Conservation (phyloP, 2,888 invertebrate species). For the Tuberolachnus salignus region DNA sequence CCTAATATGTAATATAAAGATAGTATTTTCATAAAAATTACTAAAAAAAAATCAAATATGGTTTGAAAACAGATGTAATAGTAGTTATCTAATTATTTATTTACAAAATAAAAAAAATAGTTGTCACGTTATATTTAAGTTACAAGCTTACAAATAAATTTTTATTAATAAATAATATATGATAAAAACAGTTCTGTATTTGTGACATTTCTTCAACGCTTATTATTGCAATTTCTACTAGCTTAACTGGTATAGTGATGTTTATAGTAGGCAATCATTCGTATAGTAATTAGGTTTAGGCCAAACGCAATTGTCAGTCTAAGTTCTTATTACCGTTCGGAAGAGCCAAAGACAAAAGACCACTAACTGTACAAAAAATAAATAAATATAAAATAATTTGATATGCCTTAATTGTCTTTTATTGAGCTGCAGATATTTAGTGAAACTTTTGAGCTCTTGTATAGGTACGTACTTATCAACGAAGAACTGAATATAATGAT, state of each 20-base stretch:
- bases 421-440: no score
- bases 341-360: slow-evolving; percentile 74
- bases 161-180: slow-evolving; percentile 7
- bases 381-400: slow-evolving; percentile 27
- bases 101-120: slow-evolving; percentile 23
- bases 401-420: no score
- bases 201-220: no score
- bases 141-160: slow-evolving; percentile 32
- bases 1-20: not conserved
- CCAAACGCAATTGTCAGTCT: slow-evolving; percentile 64
- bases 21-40: slow-evolving; percentile 27
- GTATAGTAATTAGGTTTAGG: no score
- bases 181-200: not conserved
- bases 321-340: slow-evolving; percentile 77
- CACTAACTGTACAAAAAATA: slow-evolving; percentile 68
- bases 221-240: no score
- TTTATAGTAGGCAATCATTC: no score
- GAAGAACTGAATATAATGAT: slow-evolving; percentile 76
- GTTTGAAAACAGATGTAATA: not conserved
- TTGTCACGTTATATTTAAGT: slow-evolving; percentile 34
- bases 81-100: not conserved
- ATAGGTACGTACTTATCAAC: slow-evolving; percentile 72
- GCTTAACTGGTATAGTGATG: no score
- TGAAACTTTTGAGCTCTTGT: not conserved
- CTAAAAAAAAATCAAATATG: not conserved